Conservation (phyloP, 2,113 vertebrate species). For the Lamprologus ornatipinnis region DNA sequence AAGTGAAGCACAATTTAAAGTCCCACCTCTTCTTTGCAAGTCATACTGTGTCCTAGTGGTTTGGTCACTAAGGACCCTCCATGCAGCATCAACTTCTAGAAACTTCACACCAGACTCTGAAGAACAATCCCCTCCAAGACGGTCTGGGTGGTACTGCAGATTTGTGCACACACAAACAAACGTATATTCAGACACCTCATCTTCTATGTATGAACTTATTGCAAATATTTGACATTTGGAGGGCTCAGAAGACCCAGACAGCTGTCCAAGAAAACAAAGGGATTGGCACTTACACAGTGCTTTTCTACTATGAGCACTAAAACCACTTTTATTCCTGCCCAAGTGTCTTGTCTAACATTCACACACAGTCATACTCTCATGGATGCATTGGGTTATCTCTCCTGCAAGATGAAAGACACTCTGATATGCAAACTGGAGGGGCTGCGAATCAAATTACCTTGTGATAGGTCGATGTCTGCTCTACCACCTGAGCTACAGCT, state of each 20-base stretch:
- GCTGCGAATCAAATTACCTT: neutral
- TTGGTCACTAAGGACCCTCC: slow-evolving; percentile 44
- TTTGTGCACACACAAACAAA: neutral
- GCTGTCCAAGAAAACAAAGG: neutral
- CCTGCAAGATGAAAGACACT: neutral
- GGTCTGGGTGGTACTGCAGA: slow-evolving; percentile 57
- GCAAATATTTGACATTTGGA: neutral
- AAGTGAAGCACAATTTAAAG: neutral
- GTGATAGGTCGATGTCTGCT: neutral
- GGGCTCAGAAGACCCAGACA: neutral
- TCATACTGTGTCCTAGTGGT: slow-evolving; percentile 45
- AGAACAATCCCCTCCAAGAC: neutral
- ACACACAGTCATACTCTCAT: neutral
- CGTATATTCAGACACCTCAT: neutral
- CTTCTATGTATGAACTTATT: too few relatives aligned
- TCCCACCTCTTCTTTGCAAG: slow-evolving; percentile 46
- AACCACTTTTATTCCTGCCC: neutral
- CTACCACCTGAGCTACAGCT: neutral
- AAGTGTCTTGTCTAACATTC: neutral
- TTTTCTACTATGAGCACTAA: neutral
- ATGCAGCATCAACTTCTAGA: slow-evolving; percentile 52
- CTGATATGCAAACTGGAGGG: neutral
- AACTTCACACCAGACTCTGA: slow-evolving; percentile 15
- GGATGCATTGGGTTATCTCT: neutral
- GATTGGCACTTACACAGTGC: neutral